Percentiles rank a stretch among this genome's conserved stretches.
phyloP scores from a whole-genome alignment of 2,113 vertebrate species.

The Sardina pilchardus region DNA sequence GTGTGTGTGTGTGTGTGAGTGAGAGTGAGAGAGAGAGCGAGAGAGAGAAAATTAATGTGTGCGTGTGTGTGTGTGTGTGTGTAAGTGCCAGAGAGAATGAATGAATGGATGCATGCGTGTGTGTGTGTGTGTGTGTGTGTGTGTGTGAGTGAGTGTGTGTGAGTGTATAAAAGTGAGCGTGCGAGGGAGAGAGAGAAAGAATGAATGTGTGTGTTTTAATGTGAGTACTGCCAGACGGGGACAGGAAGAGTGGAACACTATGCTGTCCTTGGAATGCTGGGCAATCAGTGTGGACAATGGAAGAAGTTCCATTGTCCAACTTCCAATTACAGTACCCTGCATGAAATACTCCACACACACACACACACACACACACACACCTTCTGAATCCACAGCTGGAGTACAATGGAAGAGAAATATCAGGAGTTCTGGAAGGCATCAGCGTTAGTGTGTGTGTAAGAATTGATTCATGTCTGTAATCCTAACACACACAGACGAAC shows the following conservation, averaged over 20 bases:
- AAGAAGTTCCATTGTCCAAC: conserved; percentile 8
- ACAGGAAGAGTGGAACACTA: conserved; percentile 22
- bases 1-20: neutral
- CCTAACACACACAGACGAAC: too few species aligned
- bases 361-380: conserved; percentile 23
- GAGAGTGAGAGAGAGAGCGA: neutral
- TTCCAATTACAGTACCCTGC: conserved; percentile 26
- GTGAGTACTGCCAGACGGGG: conserved; percentile 44
- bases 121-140: neutral
- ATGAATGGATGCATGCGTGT: neutral
- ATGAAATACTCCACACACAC: conserved; percentile 8
- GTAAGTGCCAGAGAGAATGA: too few species aligned
- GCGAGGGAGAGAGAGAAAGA: neutral
- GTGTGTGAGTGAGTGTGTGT: neutral
- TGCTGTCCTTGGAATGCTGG: neutral
- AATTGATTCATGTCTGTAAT: neutral
- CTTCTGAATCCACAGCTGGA: neutral
- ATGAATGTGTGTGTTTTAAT: conserved; percentile 18
- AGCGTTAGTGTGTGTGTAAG: neutral
- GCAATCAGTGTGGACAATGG: neutral
- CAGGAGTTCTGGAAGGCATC: neutral
- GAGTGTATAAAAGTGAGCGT: too few species aligned
- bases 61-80: neutral
- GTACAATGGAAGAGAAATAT: neutral
- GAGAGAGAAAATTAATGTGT: neutral